phyloP scores from a whole-genome alignment of 2,797 vertebrate species.

The Eremophila alpestris region DNA sequence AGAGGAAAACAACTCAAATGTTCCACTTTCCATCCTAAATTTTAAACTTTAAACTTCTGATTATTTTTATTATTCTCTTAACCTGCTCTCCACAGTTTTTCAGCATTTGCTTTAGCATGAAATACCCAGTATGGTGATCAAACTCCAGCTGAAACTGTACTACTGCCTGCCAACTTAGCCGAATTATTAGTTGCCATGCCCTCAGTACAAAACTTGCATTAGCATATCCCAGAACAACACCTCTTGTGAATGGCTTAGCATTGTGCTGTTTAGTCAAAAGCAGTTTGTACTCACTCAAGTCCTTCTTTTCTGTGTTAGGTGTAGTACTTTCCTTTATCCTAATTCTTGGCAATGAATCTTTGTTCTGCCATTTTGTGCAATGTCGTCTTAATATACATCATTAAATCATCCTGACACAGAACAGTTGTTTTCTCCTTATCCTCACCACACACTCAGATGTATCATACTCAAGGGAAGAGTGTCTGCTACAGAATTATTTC shows the following conservation, averaged over 20 bases:
- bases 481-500: background rate
- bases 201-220: background rate
- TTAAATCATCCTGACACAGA: conserved; percentile 15
- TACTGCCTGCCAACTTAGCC: background rate
- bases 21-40: background rate
- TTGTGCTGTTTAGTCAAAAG: background rate
- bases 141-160: background rate
- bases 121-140: background rate
- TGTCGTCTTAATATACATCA: background rate
- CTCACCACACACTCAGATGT: background rate
- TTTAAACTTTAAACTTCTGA: background rate
- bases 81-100: background rate
- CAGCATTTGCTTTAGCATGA: background rate
- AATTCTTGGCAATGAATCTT: background rate
- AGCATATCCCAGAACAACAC: background rate
- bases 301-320: background rate
- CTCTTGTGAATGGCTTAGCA: background rate
- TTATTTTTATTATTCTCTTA: background rate
- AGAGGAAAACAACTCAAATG: background rate
- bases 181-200: background rate
- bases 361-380: background rate
- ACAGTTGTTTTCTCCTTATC: conserved; percentile 3
- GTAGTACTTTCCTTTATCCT: background rate
- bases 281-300: background rate
- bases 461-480: background rate